phyloP scores from a whole-genome alignment of 2,888 invertebrate genomes.

The Labia minor region DNA sequence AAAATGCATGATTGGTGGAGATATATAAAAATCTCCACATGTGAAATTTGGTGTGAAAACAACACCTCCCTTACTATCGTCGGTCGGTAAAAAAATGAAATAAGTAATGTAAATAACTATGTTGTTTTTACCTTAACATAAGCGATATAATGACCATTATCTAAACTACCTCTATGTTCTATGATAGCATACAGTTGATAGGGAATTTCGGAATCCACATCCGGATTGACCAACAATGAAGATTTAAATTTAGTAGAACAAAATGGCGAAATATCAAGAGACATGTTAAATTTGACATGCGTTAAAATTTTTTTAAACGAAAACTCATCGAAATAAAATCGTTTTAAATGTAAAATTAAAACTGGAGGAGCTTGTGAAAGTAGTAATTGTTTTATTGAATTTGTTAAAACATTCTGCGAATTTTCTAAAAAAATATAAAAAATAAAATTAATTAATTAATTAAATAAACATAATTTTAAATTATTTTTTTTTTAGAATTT shows the following conservation, averaged over 20 bases:
- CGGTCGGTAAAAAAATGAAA: no score
- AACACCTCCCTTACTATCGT: background rate
- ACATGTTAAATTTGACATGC: constrained; percentile 74
- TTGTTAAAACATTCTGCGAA: constrained; percentile 53
- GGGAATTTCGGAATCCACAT: constrained; percentile 55
- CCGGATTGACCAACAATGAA: constrained; percentile 35
- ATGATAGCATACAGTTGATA: constrained; percentile 93
- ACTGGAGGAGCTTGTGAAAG: constrained; percentile 87
- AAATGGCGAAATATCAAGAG: constrained; percentile 82
- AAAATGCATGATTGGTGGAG: no score
- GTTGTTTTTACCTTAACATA: constrained; percentile 66
- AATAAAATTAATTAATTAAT: background rate
- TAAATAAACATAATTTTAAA: background rate
- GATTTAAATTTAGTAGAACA: constrained; percentile 53
- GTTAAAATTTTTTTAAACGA: constrained; percentile 62
- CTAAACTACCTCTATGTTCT: constrained; percentile 84
- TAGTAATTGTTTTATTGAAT: constrained; percentile 73
- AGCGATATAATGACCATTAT: constrained; percentile 86
- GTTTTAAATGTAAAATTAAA: constrained; percentile 86
- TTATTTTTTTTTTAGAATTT: no score
- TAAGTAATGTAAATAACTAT: background rate
- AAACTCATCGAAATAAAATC: constrained; percentile 64
- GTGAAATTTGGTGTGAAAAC: background rate
- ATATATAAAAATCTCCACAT: no score
- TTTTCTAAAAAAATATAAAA: constrained; percentile 31